Evolutionary conservation across 2,888 invertebrate species (phyloP).

Genomic region (Lasioglossum leucozonium): DNA sequence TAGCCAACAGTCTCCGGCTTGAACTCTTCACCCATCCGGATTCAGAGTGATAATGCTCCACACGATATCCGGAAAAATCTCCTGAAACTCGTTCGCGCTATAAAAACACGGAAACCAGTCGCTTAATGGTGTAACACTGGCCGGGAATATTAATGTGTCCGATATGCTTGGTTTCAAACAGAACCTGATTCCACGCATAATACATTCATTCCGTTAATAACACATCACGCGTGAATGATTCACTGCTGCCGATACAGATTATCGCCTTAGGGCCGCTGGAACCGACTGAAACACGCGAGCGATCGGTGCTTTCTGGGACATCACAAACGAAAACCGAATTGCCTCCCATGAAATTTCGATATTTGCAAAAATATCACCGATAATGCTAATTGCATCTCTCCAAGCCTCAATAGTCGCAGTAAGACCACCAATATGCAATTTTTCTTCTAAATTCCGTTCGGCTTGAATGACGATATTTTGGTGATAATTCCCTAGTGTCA

Average conservation of each 20-base stretch:
- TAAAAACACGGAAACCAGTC: constrained; percentile 36
- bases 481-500: neutral
- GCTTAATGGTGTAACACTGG: constrained; percentile 33
- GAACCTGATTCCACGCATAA: constrained; percentile 39
- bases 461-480: neutral
- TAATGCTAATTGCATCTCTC: constrained; percentile 64
- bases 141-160: constrained; percentile 44
- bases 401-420: constrained; percentile 53
- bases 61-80: constrained; percentile 25
- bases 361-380: neutral
- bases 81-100: constrained; percentile 31
- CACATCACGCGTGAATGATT: constrained; percentile 30
- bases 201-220: constrained; percentile 45
- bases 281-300: neutral
- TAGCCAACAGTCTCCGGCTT: neutral
- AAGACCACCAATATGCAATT: neutral
- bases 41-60: constrained; percentile 26
- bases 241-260: constrained; percentile 1
- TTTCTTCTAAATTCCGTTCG: neutral
- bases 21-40: constrained; percentile 10
- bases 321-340: neutral
- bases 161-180: constrained; percentile 28
- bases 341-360: neutral
- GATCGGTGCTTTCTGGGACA: neutral
- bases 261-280: neutral